Base-by-base conservation (phyloP, 2,113 vertebrate genomes). In the Myrmecobius fasciatus region DNA sequence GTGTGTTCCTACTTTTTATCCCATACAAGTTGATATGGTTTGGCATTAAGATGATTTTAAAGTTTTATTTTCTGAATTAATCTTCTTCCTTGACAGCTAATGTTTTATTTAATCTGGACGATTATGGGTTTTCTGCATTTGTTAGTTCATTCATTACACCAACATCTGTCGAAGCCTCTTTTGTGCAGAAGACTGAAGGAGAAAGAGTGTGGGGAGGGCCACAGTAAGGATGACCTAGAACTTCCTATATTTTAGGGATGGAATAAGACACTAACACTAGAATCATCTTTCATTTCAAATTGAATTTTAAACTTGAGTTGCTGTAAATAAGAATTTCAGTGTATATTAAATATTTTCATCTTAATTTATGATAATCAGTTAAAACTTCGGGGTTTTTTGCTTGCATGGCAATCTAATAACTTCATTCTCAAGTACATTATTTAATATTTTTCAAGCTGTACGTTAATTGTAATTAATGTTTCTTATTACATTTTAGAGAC, bases 401-500 rank as follows among this genome's bases (percentile, higher is more conserved):
- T 12, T 90, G 4, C 43, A 51, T 94, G 54, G 43, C 93, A 91
- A 90, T 89, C 90, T 94, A 47, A 89, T 0, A 53, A 0, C n/a
- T 89, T 96, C 7, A 2, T 92, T 95, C 94, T 95, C 25, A 52
- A 17, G 91, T 92, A 60, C 0, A 43, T 92, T 89, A 89, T 26
- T 91, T 91, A 94, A 91, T 95, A 92, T 92, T 92, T 94, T 93
- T 75, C 48, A 94, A 96, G 96, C 31, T 52, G 36, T 31, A 67
- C 60, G 14, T 67, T 67, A 67, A 67, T 3, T 3, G 31, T 31
- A 36, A 36, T 67, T 4, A 67, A 14, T 36, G 43, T 26, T 89
- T 83, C 52, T 25, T 95, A 96, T 92, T 94, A n/a, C 60, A 91
- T 98, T 98, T 93, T 97, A 99, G 99, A 99, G 97, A 98, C 98